Conservation (phyloP, 2,888 invertebrate genomes). For the Danaus chrysippus region DNA sequence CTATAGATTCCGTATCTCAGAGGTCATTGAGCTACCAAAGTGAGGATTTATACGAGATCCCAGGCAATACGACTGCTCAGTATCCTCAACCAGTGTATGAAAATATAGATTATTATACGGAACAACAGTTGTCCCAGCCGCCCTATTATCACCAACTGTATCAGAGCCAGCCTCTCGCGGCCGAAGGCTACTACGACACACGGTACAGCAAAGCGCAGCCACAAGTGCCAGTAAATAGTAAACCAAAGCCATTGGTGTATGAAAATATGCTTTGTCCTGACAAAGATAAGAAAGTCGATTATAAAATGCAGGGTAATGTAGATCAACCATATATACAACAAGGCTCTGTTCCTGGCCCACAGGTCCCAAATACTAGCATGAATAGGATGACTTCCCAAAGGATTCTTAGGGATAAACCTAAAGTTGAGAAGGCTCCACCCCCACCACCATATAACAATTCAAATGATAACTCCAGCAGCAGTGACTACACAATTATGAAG, state of each 20-base stretch:
- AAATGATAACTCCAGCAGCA: slow-evolving; percentile 57
- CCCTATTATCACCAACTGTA: slow-evolving; percentile 82
- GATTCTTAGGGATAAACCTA: slow-evolving; percentile 66
- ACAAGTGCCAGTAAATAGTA: slow-evolving; percentile 83
- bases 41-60: slow-evolving; percentile 70
- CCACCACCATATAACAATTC: slow-evolving; percentile 60
- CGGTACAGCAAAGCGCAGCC: slow-evolving; percentile 88
- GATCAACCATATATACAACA: slow-evolving; percentile 68
- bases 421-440: slow-evolving; percentile 77
- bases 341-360: slow-evolving; percentile 65
- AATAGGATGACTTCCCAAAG: slow-evolving; percentile 55
- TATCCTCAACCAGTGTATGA: slow-evolving; percentile 83
- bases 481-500: slow-evolving; percentile 74
- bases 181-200: slow-evolving; percentile 75
- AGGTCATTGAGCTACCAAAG: slow-evolving; percentile 76
- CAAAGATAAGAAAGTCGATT: slow-evolving; percentile 64
- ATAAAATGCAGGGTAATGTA: slow-evolving; percentile 52
- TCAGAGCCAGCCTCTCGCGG: slow-evolving; percentile 63
- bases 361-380: slow-evolving; percentile 60
- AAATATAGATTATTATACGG: slow-evolving; percentile 89
- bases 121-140: slow-evolving; percentile 76
- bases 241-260: slow-evolving; percentile 66
- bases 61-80: slow-evolving; percentile 60
- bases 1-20: slow-evolving; percentile 80
- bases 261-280: slow-evolving; percentile 74